These are phyloP conservation scores for Xenopus tropicalis DNA, from an alignment of 2,113 vertebrate species.

Conservation along the genomic window UCB_Xtro_10.0 CM004448.2:10913001-10913500, in stretches of 20 bases:
- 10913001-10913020: not conserved
- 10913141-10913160: constrained; percentile 1
- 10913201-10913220: constrained; percentile 2
- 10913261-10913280: constrained; percentile 18
- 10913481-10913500: no score
- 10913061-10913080: not conserved
- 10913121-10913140: not conserved
- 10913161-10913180: constrained; percentile 1
- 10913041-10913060: no score
- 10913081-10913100: not conserved
- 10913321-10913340: not conserved
- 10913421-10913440: not conserved
- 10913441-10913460: not conserved
- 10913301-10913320: constrained; percentile 3
- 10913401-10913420: not conserved
- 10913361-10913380: constrained; percentile 2
- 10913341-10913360: not conserved
- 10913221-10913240: constrained; percentile 7
- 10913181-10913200: constrained; percentile 9
- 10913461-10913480: not conserved
- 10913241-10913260: constrained; percentile 6
- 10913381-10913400: constrained; percentile 9
- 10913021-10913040: not conserved
- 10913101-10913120: not conserved
- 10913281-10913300: constrained; percentile 22